Base-by-base conservation (phyloP, 2,797 vertebrate species). In the Pipistrellus nathusii region DNA sequence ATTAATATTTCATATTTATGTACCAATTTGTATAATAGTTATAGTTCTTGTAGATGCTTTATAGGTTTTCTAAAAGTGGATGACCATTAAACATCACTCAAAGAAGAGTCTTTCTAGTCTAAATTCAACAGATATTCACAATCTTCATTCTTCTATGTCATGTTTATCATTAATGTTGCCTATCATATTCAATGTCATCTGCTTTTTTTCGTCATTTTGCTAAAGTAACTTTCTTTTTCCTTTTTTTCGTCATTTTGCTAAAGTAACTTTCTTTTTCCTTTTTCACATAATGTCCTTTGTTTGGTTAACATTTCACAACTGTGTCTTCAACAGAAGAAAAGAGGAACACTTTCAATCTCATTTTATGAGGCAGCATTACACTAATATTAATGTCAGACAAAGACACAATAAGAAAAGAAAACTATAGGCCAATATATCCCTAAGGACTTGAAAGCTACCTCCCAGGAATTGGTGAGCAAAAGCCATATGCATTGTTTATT, bases 101-200 rank as follows among this genome's bases (percentile, higher is more conserved):
- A 91, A 77, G 55, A 44, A 81, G 59, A 95, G 35, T 77, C 18
- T 66, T 78, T 35, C 32, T 93, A 78, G 23, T 66, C 55, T 80
- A 32, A 88, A 81, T 6, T 76, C 46, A 51, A 14, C 6, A 30
- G 27, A 38, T 76, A 3, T 30, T 82, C 71, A 48, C 2, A 4
- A 4, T 66, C 17, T 73, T 8, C 17, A 23, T 6, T 90, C 1
- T 48, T 72, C 2, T 59, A 6, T 73, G 41, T 68, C 69, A 38
- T 35, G 1, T 20, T 83, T 53, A 85, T 38, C 85, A 17, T 13
- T 35, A 17, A 27, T 78, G 13, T 13, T 62, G 57, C 25, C 57
- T 68, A n/a, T 72, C 6, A 7, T 64, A 48, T 7, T 21, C 30
- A 71, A 59, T 73, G 15, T 46, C 44, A 85, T 85, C 7, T 80